A percentile compares a stretch with the other conserved stretches of the same genome.
Conservation (phyloP, 2,888 invertebrate species). For the Tenthredo amoena region DNA sequence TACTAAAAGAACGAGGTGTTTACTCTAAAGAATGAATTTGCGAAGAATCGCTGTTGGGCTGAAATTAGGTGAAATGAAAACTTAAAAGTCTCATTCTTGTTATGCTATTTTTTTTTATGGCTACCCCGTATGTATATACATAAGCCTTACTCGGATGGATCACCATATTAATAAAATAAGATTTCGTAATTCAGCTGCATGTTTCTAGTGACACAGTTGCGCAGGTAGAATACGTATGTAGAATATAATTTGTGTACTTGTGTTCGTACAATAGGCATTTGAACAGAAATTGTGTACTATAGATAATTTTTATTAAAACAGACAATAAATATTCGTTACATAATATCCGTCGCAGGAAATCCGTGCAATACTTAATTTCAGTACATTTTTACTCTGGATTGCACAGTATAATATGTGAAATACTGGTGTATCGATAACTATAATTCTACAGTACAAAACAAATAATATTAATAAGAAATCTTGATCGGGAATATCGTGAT, state of each 20-base stretch:
- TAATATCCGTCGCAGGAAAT: conserved; percentile 23
- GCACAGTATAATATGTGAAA: background rate
- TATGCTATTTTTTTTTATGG: background rate
- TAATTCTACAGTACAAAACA: conserved; percentile 24
- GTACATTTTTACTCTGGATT: conserved; percentile 35
- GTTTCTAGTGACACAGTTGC: conserved; percentile 14
- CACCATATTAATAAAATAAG: background rate
- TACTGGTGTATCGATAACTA: background rate
- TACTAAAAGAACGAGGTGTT: background rate
- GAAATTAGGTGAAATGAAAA: background rate
- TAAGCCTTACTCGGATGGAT: background rate
- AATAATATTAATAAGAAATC: conserved; percentile 2
- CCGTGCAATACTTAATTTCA: conserved; percentile 27
- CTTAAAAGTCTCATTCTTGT: background rate
- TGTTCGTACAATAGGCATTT: background rate
- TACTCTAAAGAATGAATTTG: background rate
- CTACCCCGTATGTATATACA: background rate
- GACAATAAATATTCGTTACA: conserved; percentile 46
- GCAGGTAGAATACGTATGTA: background rate
- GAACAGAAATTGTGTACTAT: background rate
- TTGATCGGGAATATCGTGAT: background rate
- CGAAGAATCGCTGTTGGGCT: background rate
- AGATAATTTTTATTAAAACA: conserved; percentile 36
- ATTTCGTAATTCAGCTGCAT: background rate
- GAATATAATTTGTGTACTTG: background rate